Evolutionary conservation across 2,888 invertebrate species (phyloP).

Genomic region (Drosophila percnosoma): DNA sequence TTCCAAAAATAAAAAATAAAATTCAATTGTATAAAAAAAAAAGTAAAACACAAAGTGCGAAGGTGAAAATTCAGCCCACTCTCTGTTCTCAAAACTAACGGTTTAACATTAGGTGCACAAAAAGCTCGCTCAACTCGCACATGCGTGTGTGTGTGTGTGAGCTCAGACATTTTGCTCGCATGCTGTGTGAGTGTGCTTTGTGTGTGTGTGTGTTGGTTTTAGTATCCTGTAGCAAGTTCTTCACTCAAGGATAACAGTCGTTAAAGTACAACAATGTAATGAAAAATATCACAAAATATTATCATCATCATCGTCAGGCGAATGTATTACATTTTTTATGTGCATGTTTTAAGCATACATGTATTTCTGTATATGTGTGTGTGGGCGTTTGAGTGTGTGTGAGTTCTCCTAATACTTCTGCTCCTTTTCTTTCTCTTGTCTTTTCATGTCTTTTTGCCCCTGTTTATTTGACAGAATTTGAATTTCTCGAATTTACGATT

Average conservation of each 20-base stretch:
- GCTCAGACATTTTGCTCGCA: slow-evolving; percentile 39
- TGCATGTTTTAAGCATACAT: slow-evolving; percentile 41
- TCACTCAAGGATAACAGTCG: slow-evolving; percentile 81
- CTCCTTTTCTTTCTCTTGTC: slow-evolving; percentile 15
- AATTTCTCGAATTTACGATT: slow-evolving; percentile 61
- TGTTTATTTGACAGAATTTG: slow-evolving; percentile 50
- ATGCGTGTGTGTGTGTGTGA: slow-evolving; percentile 55
- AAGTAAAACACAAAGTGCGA: slow-evolving; percentile 66
- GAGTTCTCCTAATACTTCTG: slow-evolving; percentile 37
- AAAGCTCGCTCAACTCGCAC: slow-evolving; percentile 74
- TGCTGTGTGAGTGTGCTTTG: slow-evolving; percentile 43
- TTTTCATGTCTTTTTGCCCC: slow-evolving; percentile 50
- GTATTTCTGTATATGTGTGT: slow-evolving; percentile 26
- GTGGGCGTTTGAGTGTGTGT: slow-evolving; percentile 23
- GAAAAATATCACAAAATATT: slow-evolving; percentile 79
- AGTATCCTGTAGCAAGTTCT: slow-evolving; percentile 80
- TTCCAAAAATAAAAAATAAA: slow-evolving; percentile 40
- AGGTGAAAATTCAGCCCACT: slow-evolving; percentile 73
- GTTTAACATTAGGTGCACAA: slow-evolving; percentile 71
- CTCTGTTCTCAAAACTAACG: slow-evolving; percentile 65
- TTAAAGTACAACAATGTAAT: slow-evolving; percentile 79
- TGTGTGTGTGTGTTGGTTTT: slow-evolving; percentile 48
- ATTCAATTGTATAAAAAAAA: slow-evolving; percentile 33
- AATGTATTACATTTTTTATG: slow-evolving; percentile 73
- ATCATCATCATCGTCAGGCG: slow-evolving; percentile 68